Conservation (phyloP, 2,797 vertebrate species). For the Atherinosoma microstoma region DNA sequence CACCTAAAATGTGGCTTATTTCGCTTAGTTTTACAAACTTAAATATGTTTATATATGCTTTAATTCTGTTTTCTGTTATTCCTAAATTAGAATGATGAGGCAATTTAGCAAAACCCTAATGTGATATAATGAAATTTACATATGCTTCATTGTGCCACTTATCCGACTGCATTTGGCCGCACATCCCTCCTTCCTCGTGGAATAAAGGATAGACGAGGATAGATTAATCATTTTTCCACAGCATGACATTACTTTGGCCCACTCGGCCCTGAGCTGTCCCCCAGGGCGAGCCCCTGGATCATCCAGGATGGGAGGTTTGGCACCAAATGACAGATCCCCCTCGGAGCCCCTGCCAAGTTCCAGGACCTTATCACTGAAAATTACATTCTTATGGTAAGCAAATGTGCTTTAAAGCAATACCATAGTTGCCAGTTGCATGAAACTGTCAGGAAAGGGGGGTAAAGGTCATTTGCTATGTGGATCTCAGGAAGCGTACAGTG, state of each 20-base stretch:
- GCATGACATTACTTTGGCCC: constrained; percentile 86
- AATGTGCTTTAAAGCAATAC: constrained; percentile 82
- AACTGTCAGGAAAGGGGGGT: constrained; percentile 68
- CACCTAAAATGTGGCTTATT: constrained; percentile 17
- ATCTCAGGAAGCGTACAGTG: constrained; percentile 51
- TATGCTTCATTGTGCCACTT: constrained; percentile 74
- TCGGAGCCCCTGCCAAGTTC: constrained; percentile 79
- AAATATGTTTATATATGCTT: constrained; percentile 48
- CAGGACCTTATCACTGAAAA: constrained; percentile 84
- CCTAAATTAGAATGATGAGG: constrained; percentile 72
- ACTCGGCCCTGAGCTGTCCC: constrained; percentile 79
- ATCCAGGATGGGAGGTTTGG: constrained; percentile 81
- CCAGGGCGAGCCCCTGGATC: constrained; percentile 82
- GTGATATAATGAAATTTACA: constrained; percentile 72
- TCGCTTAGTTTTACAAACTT: background rate
- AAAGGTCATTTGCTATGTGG: constrained; percentile 73
- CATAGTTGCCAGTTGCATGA: constrained; percentile 76
- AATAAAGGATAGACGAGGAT: constrained; percentile 76
- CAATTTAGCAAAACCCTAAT: constrained; percentile 72
- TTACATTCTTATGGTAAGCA: constrained; percentile 86
- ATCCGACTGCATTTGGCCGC: constrained; percentile 61
- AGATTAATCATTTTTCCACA: constrained; percentile 84
- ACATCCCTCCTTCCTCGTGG: constrained; percentile 70
- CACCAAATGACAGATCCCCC: constrained; percentile 74
- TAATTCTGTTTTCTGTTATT: constrained; percentile 43